These are phyloP conservation scores for Ramphastos sulfuratus DNA, from an alignment of 2,113 vertebrate species.

Conservation along the genomic window DNA sequence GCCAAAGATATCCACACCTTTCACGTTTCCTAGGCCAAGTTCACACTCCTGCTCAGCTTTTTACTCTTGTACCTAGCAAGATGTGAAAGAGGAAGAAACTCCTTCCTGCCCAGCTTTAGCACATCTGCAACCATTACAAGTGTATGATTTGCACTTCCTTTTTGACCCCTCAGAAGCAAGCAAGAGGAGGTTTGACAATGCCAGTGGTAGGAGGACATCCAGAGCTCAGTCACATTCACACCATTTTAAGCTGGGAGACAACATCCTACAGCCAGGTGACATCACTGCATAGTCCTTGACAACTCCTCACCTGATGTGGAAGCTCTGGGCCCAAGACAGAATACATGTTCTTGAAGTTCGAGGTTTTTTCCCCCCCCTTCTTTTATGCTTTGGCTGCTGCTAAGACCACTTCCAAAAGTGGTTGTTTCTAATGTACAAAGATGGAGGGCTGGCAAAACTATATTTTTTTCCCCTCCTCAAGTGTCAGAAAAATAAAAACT, in stretches of 20 bases:
- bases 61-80: background rate
- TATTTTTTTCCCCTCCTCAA: background rate
- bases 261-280: background rate
- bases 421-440: background rate
- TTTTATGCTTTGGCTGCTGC: background rate
- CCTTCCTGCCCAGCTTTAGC: background rate
- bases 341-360: background rate
- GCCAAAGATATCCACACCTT: background rate
- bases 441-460: background rate
- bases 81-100: background rate
- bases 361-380: fast-evolving
- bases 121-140: fast-evolving
- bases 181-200: background rate
- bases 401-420: background rate
- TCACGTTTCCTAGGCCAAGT: fast-evolving
- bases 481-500: background rate
- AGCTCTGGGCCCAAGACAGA: background rate
- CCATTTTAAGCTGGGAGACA: fast-evolving
- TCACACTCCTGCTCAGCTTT: background rate
- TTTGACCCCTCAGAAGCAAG: fast-evolving
- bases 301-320: fast-evolving
- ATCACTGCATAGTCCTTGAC: fast-evolving
- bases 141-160: fast-evolving
- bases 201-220: fast-evolving
- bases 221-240: fast-evolving